Evolutionary conservation across 2,113 vertebrate genomes (phyloP).

Genomic region (Etheostoma spectabile): DNA sequence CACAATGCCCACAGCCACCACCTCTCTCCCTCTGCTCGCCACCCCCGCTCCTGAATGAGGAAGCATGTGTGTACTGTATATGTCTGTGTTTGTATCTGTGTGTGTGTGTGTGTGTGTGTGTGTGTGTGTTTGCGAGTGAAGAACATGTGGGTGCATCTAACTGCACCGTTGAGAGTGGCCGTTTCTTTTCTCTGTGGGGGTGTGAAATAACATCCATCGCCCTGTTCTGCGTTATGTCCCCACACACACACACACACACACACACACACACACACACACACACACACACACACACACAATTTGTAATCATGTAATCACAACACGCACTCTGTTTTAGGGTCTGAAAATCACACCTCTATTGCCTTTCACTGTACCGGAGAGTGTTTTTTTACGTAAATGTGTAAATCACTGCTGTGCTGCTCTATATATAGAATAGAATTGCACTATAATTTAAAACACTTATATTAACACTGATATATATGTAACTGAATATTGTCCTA

Average conservation of each 20-base stretch:
- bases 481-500: background rate
- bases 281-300: conserved; percentile 27
- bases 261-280: conserved; percentile 13
- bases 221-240: conserved; percentile 1
- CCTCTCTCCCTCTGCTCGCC: conserved; percentile 50
- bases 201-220: conserved; percentile 69
- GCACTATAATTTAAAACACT: background rate
- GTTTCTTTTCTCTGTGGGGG: conserved; percentile 68
- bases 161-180: conserved; percentile 58
- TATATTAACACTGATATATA: background rate
- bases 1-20: conserved; percentile 29
- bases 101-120: conserved; percentile 28
- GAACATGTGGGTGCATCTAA: conserved; percentile 79
- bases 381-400: conserved; percentile 31
- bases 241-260: conserved; percentile 22
- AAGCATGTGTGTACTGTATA: conserved; percentile 61
- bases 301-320: conserved; percentile 32
- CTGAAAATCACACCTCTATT: conserved; percentile 42
- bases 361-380: background rate
- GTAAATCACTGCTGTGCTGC: conserved; percentile 6
- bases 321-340: conserved; percentile 36
- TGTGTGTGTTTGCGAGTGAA: conserved; percentile 29
- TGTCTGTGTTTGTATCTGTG: conserved; percentile 41
- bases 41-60: conserved; percentile 66
- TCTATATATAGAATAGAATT: conserved; percentile 32